These are phyloP conservation scores for Siphlonurus alternatus DNA, from an alignment of 2,888 invertebrate species.

Conservation along the genomic window DNA sequence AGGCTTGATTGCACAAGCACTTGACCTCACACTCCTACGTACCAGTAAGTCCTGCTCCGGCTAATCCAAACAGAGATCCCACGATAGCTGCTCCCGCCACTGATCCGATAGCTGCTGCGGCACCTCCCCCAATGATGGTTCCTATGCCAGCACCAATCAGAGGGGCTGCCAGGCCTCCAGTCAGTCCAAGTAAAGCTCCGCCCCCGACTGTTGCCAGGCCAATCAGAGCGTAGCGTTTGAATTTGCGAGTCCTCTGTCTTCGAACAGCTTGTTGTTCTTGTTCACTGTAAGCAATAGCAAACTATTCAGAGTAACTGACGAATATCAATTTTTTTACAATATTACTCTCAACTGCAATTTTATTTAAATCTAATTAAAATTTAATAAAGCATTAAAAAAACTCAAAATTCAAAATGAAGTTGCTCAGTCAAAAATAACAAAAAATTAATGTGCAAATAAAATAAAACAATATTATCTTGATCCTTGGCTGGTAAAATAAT, in stretches of 20 bases:
- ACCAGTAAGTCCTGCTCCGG: constrained; percentile 47
- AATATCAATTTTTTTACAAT: neutral
- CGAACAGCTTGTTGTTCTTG: constrained; percentile 30
- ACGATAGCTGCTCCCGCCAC: constrained; percentile 35
- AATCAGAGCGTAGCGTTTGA: constrained; percentile 41
- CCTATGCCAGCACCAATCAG: constrained; percentile 36
- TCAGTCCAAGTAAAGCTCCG: constrained; percentile 43
- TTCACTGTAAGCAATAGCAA: constrained; percentile 25
- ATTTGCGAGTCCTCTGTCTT: constrained; percentile 32
- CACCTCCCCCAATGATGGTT: constrained; percentile 27
- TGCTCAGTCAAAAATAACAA: too few relatives aligned
- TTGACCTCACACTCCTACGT: constrained; percentile 3
- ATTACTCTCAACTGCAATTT: neutral
- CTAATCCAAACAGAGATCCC: constrained; percentile 45
- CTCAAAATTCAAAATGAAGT: neutral
- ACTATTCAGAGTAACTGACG: neutral
- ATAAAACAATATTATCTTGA: too few relatives aligned
- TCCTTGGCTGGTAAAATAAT: too few relatives aligned
- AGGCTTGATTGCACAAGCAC: too few relatives aligned
- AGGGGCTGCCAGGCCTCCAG: constrained; percentile 49
- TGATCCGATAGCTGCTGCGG: constrained; percentile 30
- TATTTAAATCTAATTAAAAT: neutral
- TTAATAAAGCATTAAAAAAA: neutral
- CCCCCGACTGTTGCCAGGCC: constrained; percentile 46
- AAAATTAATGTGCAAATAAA: too few relatives aligned